Conservation (phyloP, 1,140 invertebrate genomes). For the Brachionus manjavacas region DNA sequence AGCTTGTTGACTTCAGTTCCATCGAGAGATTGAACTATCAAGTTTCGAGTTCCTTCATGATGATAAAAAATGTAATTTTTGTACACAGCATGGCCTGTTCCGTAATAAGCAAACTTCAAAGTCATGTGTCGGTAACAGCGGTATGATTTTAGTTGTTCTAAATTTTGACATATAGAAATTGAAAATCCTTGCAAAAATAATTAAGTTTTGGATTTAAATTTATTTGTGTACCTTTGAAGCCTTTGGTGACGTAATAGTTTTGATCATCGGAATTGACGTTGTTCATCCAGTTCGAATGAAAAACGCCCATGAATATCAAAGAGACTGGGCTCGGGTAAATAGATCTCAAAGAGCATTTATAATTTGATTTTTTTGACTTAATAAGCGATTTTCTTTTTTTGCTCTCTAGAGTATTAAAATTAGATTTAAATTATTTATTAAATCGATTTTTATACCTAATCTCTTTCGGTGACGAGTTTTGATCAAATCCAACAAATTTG, state of each 20-base stretch:
- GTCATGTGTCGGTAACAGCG: background rate
- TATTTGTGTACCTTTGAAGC: background rate
- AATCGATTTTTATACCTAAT: background rate
- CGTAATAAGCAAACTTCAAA: background rate
- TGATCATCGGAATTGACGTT: background rate
- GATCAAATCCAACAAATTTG: background rate
- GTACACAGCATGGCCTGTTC: conserved; percentile 3
- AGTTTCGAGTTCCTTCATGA: background rate
- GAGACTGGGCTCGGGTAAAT: background rate
- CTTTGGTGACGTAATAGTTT: conserved; percentile 15
- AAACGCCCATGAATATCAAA: conserved; percentile 11
- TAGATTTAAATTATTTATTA: background rate
- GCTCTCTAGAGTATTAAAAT: background rate
- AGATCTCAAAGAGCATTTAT: background rate
- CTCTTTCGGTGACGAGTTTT: background rate
- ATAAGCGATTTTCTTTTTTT: background rate
- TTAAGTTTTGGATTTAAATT: background rate
- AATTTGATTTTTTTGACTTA: background rate
- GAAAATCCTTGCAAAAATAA: conserved; percentile 5
- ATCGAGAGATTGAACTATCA: background rate
- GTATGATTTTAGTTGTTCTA: conserved; percentile 11
- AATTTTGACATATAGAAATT: conserved; percentile 24
- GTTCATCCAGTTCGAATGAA: background rate
- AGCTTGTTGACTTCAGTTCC: background rate
- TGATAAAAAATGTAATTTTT: conserved; percentile 28